Evolutionary conservation across 2,888 invertebrate species (phyloP).

Genomic region (Agriopis marginaria): DNA sequence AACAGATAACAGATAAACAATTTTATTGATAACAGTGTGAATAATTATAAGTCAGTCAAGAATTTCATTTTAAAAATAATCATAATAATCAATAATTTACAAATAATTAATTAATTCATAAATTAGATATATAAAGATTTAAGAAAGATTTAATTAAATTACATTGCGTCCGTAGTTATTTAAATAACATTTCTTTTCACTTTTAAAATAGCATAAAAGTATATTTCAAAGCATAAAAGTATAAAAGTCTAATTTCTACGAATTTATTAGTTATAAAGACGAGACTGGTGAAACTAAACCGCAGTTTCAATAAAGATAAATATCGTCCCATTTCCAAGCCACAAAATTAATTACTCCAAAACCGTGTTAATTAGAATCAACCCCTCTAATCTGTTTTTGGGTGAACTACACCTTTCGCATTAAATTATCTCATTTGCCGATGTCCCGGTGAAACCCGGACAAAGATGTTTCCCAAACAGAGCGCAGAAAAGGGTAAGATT

Average conservation of each 20-base stretch:
- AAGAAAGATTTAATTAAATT: too few species aligned
- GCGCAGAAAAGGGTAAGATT: not conserved
- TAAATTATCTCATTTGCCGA: slow-evolving; percentile 4
- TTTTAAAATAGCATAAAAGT: too few species aligned
- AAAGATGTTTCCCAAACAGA: not conserved
- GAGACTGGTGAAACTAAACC: not conserved
- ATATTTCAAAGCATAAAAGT: too few species aligned
- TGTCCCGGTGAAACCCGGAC: not conserved
- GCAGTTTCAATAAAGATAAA: not conserved
- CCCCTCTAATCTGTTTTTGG: slow-evolving; percentile 16
- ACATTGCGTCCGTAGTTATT: too few species aligned
- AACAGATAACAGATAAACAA: too few species aligned
- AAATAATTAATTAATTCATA: too few species aligned
- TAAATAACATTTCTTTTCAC: too few species aligned
- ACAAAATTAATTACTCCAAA: slow-evolving; percentile 24
- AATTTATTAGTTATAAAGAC: not conserved
- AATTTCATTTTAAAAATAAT: too few species aligned
- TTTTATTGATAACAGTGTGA: too few species aligned
- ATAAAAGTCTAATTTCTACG: not conserved
- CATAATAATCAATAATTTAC: too few species aligned
- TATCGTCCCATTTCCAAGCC: slow-evolving; percentile 5
- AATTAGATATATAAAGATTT: too few species aligned
- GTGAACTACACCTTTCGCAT: slow-evolving; percentile 17
- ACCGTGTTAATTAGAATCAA: slow-evolving; percentile 16
- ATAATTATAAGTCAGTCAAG: too few species aligned